A percentile compares a stretch with the other conserved stretches of the same genome.
These are phyloP conservation scores for Polydrusus cervinus DNA, from an alignment of 2,888 invertebrate species.

Conservation along the genomic window DNA sequence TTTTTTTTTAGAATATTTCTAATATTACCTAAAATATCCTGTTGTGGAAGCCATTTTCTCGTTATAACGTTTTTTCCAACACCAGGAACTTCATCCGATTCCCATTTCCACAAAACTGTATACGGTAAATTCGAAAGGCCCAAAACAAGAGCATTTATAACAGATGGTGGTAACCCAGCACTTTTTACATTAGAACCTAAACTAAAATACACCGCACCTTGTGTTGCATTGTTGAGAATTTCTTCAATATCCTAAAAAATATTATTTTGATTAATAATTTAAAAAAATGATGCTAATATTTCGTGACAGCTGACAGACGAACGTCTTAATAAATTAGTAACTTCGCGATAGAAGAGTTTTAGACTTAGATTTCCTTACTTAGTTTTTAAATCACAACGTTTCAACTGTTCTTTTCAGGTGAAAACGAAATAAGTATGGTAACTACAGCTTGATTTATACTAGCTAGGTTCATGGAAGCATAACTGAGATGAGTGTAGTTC, in stretches of 20 bases:
- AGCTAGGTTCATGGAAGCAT: too few species aligned
- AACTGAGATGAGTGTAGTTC: too few species aligned
- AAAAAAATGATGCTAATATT: too few species aligned
- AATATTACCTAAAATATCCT: constrained; percentile 63
- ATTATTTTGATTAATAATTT: too few species aligned
- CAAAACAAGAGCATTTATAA: constrained; percentile 63
- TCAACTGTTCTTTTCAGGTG: too few species aligned
- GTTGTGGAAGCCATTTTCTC: constrained; percentile 71
- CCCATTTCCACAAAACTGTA: constrained; percentile 71
- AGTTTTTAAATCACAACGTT: too few species aligned
- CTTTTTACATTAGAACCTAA: constrained; percentile 69
- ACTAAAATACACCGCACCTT: constrained; percentile 69
- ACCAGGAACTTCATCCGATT: constrained; percentile 64
- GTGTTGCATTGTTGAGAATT: constrained; percentile 64
- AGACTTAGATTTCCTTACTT: too few species aligned
- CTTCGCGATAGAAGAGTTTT: too few species aligned
- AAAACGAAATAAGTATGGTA: too few species aligned
- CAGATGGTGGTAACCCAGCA: constrained; percentile 63
- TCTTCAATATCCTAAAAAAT: constrained; percentile 65
- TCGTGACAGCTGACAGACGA: too few species aligned
- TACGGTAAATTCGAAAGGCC: constrained; percentile 68
- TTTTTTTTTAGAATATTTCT: background rate
- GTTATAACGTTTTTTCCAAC: constrained; percentile 68
- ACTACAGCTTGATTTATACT: too few species aligned
- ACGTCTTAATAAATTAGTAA: too few species aligned